A percentile compares a stretch with the other conserved stretches of the same genome.
phyloP scores from a whole-genome alignment of 2,113 vertebrate genomes.

The Gobius niger region DNA sequence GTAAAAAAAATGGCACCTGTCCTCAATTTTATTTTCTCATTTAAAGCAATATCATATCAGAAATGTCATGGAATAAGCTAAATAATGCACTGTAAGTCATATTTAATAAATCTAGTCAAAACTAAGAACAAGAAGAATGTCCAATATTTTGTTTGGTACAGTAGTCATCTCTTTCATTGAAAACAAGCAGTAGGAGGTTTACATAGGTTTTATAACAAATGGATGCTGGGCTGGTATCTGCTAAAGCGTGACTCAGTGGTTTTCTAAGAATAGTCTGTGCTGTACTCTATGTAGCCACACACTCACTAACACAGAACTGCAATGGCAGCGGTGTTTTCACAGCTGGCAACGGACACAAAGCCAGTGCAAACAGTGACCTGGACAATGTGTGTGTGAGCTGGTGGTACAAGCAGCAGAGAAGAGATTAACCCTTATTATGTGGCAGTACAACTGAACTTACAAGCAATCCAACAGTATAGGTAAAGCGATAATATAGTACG shows the following conservation, averaged over 20 bases:
- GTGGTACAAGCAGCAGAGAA: conserved; percentile 21
- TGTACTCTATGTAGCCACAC: conserved; percentile 14
- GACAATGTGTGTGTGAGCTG: conserved; percentile 27
- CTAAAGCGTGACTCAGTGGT: conserved; percentile 30
- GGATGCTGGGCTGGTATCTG: conserved; percentile 27
- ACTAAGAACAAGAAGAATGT: too few species aligned
- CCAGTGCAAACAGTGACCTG: conserved; percentile 51
- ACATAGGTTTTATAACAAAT: conserved; percentile 21
- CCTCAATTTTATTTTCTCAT: too few species aligned
- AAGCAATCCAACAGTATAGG: background rate
- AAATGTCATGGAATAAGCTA: too few species aligned
- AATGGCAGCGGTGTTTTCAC: conserved; percentile 60
- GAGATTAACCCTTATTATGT: conserved; percentile 50
- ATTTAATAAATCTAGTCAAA: too few species aligned
- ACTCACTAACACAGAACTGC: conserved; percentile 30
- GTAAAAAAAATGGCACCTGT: too few species aligned
- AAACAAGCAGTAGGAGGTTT: background rate
- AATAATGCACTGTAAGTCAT: too few species aligned
- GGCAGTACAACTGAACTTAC: conserved; percentile 15
- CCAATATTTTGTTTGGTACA: too few species aligned
- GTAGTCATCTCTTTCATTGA: background rate
- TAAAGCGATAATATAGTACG: conserved; percentile 4
- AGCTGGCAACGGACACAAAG: conserved; percentile 62
- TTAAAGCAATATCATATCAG: too few species aligned
- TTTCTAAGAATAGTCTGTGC: conserved; percentile 42